phyloP scores from a whole-genome alignment of 2,888 invertebrate genomes.

The Cantharis nigra region DNA sequence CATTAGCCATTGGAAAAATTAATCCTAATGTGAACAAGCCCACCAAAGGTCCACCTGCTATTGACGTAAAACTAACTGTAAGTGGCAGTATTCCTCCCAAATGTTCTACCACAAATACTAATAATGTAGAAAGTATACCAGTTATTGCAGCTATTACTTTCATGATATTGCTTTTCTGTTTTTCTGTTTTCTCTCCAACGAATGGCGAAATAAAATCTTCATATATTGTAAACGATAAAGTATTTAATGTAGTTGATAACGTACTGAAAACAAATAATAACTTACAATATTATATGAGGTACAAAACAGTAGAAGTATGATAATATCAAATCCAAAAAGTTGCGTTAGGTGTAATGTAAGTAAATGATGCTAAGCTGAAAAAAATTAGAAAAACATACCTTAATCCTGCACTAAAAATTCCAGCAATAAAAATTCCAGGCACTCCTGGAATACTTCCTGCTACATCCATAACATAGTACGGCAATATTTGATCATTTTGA shows the following conservation, averaged over 20 bases:
- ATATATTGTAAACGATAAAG: slow-evolving; percentile 66
- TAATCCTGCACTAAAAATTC: slow-evolving; percentile 74
- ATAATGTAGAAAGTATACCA: slow-evolving; percentile 75
- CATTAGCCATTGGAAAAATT: slow-evolving; percentile 66
- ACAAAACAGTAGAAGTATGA: not conserved
- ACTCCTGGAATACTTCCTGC: slow-evolving; percentile 70
- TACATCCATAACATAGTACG: slow-evolving; percentile 73
- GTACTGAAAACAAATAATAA: slow-evolving; percentile 56
- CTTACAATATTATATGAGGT: not conserved
- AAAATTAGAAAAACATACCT: slow-evolving; percentile 51
- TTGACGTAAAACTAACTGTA: slow-evolving; percentile 63
- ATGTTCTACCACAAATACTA: slow-evolving; percentile 68
- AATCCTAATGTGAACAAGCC: slow-evolving; percentile 70
- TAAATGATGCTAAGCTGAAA: no score
- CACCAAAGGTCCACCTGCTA: slow-evolving; percentile 66
- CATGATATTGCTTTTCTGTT: slow-evolving; percentile 62
- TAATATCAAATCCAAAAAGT: no score
- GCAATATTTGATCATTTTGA: slow-evolving; percentile 64
- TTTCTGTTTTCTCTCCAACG: slow-evolving; percentile 58
- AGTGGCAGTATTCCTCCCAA: slow-evolving; percentile 70
- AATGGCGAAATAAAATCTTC: slow-evolving; percentile 66
- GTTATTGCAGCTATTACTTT: slow-evolving; percentile 56
- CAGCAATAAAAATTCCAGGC: slow-evolving; percentile 75
- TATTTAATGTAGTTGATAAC: slow-evolving; percentile 67
- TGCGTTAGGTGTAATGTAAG: no score